These are phyloP conservation scores for Apodemia mormo DNA, from an alignment of 2,888 invertebrate genomes.

Conservation along the genomic window DNA sequence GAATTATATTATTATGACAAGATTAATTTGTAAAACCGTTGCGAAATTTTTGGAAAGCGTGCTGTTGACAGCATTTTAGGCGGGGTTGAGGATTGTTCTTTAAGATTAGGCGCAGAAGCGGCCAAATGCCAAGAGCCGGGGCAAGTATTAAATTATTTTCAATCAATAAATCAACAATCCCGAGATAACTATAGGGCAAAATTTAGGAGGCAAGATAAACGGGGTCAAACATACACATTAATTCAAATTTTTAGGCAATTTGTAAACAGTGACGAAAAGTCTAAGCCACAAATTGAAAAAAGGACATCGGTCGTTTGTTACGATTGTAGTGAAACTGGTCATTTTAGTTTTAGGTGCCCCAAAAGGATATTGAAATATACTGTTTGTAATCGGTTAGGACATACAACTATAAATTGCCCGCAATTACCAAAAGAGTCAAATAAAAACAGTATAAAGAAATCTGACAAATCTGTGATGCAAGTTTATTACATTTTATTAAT, in stretches of 20 bases:
- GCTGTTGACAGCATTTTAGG: slow-evolving; percentile 39
- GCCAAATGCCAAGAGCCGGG: slow-evolving; percentile 18
- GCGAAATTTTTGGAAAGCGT: slow-evolving; percentile 33
- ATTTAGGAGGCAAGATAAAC: not conserved
- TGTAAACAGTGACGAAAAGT: not conserved
- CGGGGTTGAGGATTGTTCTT: slow-evolving; percentile 38
- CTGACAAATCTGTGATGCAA: not conserved
- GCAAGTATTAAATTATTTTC: slow-evolving; percentile 19
- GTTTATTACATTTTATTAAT: not conserved
- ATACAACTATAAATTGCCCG: slow-evolving; percentile 12
- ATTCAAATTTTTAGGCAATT: not conserved
- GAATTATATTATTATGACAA: slow-evolving; percentile 37
- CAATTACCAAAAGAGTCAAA: not conserved
- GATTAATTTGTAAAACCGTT: slow-evolving; percentile 38
- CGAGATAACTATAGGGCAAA: slow-evolving; percentile 23
- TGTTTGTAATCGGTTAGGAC: slow-evolving; percentile 17
- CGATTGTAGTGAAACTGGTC: slow-evolving; percentile 21
- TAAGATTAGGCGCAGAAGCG: slow-evolving; percentile 34
- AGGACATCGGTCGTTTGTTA: slow-evolving; percentile 6
- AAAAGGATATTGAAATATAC: slow-evolving; percentile 18
- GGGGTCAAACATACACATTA: not conserved
- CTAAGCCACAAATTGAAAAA: not conserved
- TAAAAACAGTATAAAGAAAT: not conserved
- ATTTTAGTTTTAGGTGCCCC: slow-evolving; percentile 23
- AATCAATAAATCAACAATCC: slow-evolving; percentile 26